These are phyloP conservation scores for Perodicticus potto DNA, from an alignment of 2,797 vertebrate species.

Conservation along the genomic window DNA sequence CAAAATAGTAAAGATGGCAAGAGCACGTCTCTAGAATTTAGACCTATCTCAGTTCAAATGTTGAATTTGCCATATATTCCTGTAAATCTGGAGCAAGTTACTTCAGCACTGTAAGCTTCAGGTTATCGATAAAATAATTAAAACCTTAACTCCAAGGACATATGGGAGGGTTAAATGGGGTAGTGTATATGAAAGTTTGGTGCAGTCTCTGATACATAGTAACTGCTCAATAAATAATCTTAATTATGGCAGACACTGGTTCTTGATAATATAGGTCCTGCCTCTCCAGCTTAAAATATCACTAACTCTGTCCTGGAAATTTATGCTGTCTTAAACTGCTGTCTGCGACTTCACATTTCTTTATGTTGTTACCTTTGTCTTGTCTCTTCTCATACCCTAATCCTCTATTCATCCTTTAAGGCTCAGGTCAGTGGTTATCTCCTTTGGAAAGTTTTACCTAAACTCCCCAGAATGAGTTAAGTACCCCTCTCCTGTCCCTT, in stretches of 20 bases:
- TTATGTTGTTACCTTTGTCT: background rate
- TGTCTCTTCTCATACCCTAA: background rate
- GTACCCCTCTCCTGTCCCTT: background rate
- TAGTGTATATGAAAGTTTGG: background rate
- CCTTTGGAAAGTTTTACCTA: background rate
- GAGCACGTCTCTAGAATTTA: background rate
- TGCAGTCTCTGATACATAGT: background rate
- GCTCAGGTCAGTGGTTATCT: background rate
- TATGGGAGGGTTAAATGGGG: background rate
- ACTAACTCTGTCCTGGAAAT: background rate
- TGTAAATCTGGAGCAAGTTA: background rate
- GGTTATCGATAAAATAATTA: background rate
- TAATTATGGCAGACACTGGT: background rate
- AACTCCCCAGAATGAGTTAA: background rate
- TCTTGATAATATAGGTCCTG: background rate
- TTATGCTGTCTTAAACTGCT: background rate
- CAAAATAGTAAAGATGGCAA: background rate
- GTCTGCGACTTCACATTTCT: background rate
- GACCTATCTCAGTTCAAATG: background rate
- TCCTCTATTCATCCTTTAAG: background rate
- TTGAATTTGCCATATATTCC: background rate
- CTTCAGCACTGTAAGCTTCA: background rate
- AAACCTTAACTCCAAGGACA: background rate
- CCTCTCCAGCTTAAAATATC: background rate
- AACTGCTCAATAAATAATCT: background rate